Evolutionary conservation across 1,140 invertebrate species (phyloP).

Genomic region (Drosophila ercepeae): DNA sequence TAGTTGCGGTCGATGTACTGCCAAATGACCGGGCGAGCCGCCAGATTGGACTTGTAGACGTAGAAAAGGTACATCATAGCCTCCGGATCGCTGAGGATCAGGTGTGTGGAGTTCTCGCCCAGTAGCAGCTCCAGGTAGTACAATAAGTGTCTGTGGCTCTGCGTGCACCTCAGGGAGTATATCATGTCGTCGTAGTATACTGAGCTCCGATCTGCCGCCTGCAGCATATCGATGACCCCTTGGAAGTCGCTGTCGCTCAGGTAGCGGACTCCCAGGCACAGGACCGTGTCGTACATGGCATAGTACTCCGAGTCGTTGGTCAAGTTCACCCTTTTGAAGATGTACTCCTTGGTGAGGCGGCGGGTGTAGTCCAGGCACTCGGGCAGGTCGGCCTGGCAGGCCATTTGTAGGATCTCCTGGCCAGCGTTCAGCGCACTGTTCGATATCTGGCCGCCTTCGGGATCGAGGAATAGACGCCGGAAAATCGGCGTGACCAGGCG

Average conservation of each 20-base stretch:
- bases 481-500: constrained; percentile 61
- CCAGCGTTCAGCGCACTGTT: constrained; percentile 8
- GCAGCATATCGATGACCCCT: constrained; percentile 38
- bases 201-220: constrained; percentile 35
- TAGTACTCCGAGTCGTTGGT: constrained; percentile 36
- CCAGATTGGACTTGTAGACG: constrained; percentile 59
- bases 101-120: constrained; percentile 56
- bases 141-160: constrained; percentile 52
- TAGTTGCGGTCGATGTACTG: constrained; percentile 67
- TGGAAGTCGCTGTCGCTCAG: constrained; percentile 60
- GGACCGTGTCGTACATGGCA: constrained; percentile 44
- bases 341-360: constrained; percentile 47
- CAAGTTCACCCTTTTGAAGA: constrained; percentile 44
- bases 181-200: constrained; percentile 61
- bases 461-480: constrained; percentile 42
- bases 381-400: constrained; percentile 59
- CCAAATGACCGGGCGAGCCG: constrained; percentile 55
- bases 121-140: constrained; percentile 63
- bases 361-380: constrained; percentile 67
- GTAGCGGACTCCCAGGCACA: constrained; percentile 60
- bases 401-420: constrained; percentile 43
- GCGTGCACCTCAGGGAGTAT: constrained; percentile 67
- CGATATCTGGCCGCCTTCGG: neutral
- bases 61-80: constrained; percentile 65
- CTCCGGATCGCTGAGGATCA: constrained; percentile 55